Evolutionary conservation across 1,140 invertebrate genomes (phyloP).

Genomic region (Thaumetopoea pityocampa): DNA sequence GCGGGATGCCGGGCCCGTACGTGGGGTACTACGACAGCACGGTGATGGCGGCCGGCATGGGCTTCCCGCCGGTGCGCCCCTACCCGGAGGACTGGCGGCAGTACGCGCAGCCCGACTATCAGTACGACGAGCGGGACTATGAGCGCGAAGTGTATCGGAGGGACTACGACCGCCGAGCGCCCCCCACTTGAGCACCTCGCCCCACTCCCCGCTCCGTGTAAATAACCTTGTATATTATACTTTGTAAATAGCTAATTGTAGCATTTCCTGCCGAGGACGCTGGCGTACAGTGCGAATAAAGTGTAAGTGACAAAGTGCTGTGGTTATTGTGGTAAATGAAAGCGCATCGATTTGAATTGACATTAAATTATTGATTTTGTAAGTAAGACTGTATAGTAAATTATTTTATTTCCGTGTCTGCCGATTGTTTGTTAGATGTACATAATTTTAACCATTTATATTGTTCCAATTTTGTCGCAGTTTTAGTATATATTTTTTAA

Average conservation of each 20-base stretch:
- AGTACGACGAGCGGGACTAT: slow-evolving; percentile 61
- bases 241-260: slow-evolving; percentile 67
- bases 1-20: slow-evolving; percentile 49
- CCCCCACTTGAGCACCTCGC: slow-evolving; percentile 40
- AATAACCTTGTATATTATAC: slow-evolving; percentile 39
- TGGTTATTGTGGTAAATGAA: slow-evolving; percentile 69
- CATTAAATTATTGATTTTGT: slow-evolving; percentile 51
- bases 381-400: slow-evolving; percentile 72
- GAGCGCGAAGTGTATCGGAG: slow-evolving; percentile 63
- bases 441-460: slow-evolving; percentile 66
- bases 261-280: slow-evolving; percentile 54
- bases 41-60: slow-evolving; percentile 52
- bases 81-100: slow-evolving; percentile 65
- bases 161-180: slow-evolving; percentile 65
- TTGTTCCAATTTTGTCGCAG: slow-evolving; percentile 62
- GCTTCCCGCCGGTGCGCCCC: slow-evolving; percentile 52
- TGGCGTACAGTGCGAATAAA: slow-evolving; percentile 51
- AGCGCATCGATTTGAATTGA: slow-evolving; percentile 46
- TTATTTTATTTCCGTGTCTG: slow-evolving; percentile 71
- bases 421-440: slow-evolving; percentile 66
- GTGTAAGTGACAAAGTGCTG: slow-evolving; percentile 73
- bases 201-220: slow-evolving; percentile 29
- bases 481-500: slow-evolving; percentile 47
- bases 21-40: slow-evolving; percentile 50
- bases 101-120: slow-evolving; percentile 54